Conservation (phyloP, 2,797 vertebrate species). For the Eulemur mongoz region DNA sequence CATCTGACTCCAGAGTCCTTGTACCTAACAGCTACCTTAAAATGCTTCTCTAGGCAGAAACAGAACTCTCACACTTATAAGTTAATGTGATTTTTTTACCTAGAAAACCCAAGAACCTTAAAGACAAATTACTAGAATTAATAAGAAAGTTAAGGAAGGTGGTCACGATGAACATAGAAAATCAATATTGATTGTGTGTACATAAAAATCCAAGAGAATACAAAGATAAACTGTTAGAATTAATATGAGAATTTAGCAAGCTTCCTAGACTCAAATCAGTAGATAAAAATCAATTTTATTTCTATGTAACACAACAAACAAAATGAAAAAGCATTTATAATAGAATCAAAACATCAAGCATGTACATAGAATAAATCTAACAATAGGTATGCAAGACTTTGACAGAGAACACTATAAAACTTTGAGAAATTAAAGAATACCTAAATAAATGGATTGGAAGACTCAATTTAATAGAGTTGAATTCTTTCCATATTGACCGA, state of each 20-base stretch:
- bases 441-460: slow-evolving; percentile 8
- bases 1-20: neutral
- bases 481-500: neutral
- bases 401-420: neutral
- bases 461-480: neutral
- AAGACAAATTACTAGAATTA: slow-evolving; percentile 47
- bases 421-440: neutral
- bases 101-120: neutral
- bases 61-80: neutral
- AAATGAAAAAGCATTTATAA: neutral
- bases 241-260: slow-evolving; percentile 8
- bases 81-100: slow-evolving; percentile 36
- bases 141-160: slow-evolving; percentile 39
- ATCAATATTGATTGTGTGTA: neutral
- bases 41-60: slow-evolving; percentile 7
- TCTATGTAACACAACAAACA: neutral
- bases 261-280: neutral
- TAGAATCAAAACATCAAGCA: neutral
- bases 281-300: slow-evolving; percentile 41
- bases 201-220: slow-evolving; percentile 31
- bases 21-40: neutral
- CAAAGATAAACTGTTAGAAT: slow-evolving; percentile 25
- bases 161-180: slow-evolving; percentile 18
- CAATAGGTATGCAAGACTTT: neutral
- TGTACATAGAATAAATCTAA: neutral